These are phyloP conservation scores for Helogale parvula DNA, from an alignment of 2,113 vertebrate genomes.

Conservation along the genomic window DNA sequence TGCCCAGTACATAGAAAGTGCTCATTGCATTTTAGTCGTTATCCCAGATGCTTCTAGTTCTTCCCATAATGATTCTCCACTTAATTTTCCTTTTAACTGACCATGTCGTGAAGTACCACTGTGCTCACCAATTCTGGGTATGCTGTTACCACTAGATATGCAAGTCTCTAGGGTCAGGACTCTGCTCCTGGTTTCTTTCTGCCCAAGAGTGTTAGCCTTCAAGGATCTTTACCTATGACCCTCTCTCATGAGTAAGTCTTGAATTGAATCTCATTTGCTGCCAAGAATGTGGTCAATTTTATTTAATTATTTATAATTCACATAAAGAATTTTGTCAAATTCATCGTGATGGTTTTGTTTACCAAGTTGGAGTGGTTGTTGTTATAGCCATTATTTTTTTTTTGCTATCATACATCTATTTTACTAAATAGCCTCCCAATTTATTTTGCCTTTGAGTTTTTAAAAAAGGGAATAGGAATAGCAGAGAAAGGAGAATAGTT, in stretches of 20 bases:
- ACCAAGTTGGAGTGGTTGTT: not conserved
- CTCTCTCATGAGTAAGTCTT: not conserved
- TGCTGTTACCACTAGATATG: not conserved
- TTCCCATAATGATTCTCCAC: not conserved
- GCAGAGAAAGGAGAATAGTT: not conserved
- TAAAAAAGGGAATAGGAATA: not conserved
- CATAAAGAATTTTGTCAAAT: not conserved
- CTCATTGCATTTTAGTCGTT: not conserved
- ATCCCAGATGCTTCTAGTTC: not conserved
- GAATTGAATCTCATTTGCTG: slow-evolving; percentile 3
- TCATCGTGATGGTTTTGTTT: not conserved
- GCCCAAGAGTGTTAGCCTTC: not conserved
- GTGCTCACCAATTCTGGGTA: not conserved
- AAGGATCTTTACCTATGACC: not conserved
- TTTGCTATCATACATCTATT: not conserved
- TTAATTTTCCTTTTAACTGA: not conserved
- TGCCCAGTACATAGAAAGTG: not conserved
- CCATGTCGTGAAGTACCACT: not conserved
- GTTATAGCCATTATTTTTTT: not conserved
- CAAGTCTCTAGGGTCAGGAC: not conserved
- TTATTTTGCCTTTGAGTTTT: slow-evolving; percentile 1
- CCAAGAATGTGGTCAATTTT: not conserved
- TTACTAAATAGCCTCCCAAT: not conserved
- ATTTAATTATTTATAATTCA: slow-evolving; percentile 24
- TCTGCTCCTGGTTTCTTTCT: not conserved